These are phyloP conservation scores for Paradisaea rubra DNA, from an alignment of 2,113 vertebrate genomes.

Conservation along the genomic window DNA sequence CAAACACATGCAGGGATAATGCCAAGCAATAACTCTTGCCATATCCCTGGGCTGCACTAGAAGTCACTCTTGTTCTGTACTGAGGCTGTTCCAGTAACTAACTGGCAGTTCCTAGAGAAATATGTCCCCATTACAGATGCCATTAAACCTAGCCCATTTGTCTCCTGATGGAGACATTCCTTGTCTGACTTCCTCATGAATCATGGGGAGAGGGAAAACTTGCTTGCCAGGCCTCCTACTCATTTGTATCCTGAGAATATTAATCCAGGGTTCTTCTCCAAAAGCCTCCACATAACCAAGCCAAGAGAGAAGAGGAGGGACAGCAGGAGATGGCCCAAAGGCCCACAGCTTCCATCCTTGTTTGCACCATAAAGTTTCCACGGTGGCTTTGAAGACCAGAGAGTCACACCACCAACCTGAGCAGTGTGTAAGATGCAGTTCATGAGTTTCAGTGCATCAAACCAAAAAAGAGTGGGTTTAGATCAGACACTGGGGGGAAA, in stretches of 20 bases:
- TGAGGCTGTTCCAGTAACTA: background rate
- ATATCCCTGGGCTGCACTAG: background rate
- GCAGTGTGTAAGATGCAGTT: background rate
- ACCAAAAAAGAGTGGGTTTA: background rate
- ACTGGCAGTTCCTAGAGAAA: background rate
- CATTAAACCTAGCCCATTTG: background rate
- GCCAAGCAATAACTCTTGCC: background rate
- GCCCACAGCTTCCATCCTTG: background rate
- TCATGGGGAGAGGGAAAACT: background rate
- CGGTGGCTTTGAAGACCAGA: background rate
- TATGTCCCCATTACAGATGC: background rate
- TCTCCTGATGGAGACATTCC: conserved; percentile 11
- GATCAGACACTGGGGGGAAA: background rate
- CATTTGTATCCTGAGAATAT: background rate
- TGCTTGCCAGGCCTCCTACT: conserved; percentile 17
- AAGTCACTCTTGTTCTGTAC: conserved; percentile 19
- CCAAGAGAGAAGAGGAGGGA: background rate
- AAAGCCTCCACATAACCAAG: background rate
- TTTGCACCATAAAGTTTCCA: background rate
- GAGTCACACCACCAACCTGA: background rate
- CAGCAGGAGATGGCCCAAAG: background rate
- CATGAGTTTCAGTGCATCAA: background rate
- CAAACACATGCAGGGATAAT: background rate
- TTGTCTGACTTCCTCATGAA: background rate
- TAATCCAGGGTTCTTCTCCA: background rate